Evolutionary conservation across 2,888 invertebrate genomes (phyloP).

Genomic region (Aporophyla nigra): DNA sequence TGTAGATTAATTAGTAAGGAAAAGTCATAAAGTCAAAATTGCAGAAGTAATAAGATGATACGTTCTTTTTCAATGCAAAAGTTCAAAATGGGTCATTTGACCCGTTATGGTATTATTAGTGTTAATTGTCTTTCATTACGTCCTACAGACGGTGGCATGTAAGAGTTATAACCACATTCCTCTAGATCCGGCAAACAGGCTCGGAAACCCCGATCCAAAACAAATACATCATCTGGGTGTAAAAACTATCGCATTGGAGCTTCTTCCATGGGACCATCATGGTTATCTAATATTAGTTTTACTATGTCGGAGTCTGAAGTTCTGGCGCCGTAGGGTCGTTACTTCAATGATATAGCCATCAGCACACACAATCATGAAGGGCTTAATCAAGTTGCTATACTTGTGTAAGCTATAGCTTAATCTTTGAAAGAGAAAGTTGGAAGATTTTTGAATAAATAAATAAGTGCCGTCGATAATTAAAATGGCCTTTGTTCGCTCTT

Average conservation of each 20-base stretch:
- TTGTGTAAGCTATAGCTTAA: conserved; percentile 27
- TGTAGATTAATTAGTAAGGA: too few relatives aligned
- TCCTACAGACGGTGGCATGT: conserved; percentile 27
- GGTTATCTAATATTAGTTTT: conserved; percentile 20
- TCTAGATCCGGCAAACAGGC: conserved; percentile 26
- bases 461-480: conserved; percentile 32
- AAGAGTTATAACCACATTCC: conserved; percentile 29
- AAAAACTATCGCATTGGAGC: conserved; percentile 39
- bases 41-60: too few relatives aligned
- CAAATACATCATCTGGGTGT: conserved; percentile 34
- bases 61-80: too few relatives aligned
- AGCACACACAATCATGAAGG: conserved; percentile 34
- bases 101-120: neutral
- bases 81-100: too few relatives aligned
- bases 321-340: conserved; percentile 26
- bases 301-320: conserved; percentile 31
- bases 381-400: conserved; percentile 26
- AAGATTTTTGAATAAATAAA: conserved; percentile 32
- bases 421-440: conserved; percentile 23
- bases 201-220: conserved; percentile 31
- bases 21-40: too few relatives aligned
- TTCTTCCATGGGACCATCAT: conserved; percentile 34
- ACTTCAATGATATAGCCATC: conserved; percentile 33
- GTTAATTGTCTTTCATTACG: conserved; percentile 30
- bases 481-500: conserved; percentile 25